Base-by-base conservation (phyloP, 2,888 invertebrate species). In the Meiosimyza platycephala region DNA sequence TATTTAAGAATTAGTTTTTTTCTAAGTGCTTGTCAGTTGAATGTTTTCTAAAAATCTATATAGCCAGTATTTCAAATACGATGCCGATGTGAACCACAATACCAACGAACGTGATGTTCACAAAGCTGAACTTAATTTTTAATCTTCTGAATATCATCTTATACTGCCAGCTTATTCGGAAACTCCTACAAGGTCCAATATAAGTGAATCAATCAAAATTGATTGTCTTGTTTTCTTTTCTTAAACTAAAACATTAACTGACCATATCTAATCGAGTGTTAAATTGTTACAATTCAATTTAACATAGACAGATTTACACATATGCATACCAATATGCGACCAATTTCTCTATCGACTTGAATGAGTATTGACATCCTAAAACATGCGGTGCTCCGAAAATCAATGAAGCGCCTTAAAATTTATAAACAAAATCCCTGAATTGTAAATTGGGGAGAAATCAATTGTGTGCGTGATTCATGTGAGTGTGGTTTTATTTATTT, bases 261-360 rank as follows among this genome's bases (percentile, higher is more conserved):
- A 48, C 55, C 67, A 48, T 48, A 76, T 72, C 76, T 76, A 74
- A 77, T 77, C 76, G 74, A 73, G 75, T 74, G 76, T 77, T 76
- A 77, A 77, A 77, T 77, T 77, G 76, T 67, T 75, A 75, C 75
- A 76, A 77, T 75, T 67, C 55, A 57, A 67, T 67, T 67, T 18
- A 48, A 57, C 54, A 16, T 18, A 66, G 54, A 47, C n/a, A 48
- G 55, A 57, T 28, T 40, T 40, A 40, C 18, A 1, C 57, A 57
- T 6, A 22, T 13, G 3, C 12, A 22, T 13, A 22, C 22, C 7
- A 6, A 40, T 40, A 40, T 40, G 28, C 3, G 40, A 57, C 4
- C 28, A 28, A 57, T 15, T 28, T 28, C 22, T 28, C 22, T 28
- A 57, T 18, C 18, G 28, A 57, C 6, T 7, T 22, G 16, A 55